Percentiles rank a stretch among this genome's conserved stretches.
phyloP scores from a whole-genome alignment of 2,888 invertebrate species.

The Anoplius nigerrimus region DNA sequence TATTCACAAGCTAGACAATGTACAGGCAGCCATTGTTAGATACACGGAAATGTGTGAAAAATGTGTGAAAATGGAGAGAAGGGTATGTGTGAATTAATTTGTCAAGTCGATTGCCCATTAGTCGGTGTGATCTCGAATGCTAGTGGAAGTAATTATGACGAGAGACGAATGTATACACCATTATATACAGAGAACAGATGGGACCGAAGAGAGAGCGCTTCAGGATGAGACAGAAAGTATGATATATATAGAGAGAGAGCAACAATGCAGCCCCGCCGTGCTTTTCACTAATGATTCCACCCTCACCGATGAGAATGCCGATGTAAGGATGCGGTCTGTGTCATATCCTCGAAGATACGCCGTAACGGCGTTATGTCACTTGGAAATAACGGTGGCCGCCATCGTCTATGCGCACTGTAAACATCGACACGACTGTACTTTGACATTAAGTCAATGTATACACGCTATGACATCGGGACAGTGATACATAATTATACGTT shows the following conservation, averaged over 20 bases:
- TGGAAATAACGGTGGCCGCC: constrained; percentile 88
- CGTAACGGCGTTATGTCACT: constrained; percentile 87
- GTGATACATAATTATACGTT: too few relatives aligned
- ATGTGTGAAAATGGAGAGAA: too few relatives aligned
- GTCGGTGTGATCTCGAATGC: too few relatives aligned
- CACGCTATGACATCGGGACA: background rate
- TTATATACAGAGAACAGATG: too few relatives aligned
- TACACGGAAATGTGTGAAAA: background rate
- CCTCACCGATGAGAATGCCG: constrained; percentile 68
- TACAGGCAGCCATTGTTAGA: constrained; percentile 3
- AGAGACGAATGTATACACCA: too few relatives aligned
- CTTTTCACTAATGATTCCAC: constrained; percentile 37
- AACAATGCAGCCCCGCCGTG: constrained; percentile 19
- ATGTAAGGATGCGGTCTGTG: constrained; percentile 77
- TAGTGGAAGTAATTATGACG: too few relatives aligned
- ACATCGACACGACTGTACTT: constrained; percentile 49
- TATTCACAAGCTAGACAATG: background rate
- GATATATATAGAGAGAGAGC: too few relatives aligned
- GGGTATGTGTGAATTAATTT: too few relatives aligned
- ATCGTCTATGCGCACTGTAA: constrained; percentile 85
- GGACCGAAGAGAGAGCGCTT: too few relatives aligned
- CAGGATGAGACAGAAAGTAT: too few relatives aligned
- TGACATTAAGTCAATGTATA: constrained; percentile 22
- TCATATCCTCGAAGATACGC: constrained; percentile 84
- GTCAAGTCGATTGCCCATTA: too few relatives aligned